Evolutionary conservation across 2,797 vertebrate genomes (phyloP), one percentile per base, ranked within the genome.

Genomic region (Pseudocheirus occidentalis): DNA sequence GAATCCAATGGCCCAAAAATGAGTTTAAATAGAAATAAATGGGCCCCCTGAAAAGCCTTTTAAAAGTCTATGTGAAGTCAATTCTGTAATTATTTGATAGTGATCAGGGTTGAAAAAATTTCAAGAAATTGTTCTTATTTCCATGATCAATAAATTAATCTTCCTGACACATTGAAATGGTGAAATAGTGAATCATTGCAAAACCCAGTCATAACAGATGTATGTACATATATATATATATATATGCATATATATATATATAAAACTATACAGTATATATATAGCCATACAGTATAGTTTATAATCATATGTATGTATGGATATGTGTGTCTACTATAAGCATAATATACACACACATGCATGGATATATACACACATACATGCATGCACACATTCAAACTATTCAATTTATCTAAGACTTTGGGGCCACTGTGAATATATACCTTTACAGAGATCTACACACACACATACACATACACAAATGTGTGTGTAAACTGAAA

Each of bases 71-170:
- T 55, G 52, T 94, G 54, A 98, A 97, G 66, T 96, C 92, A 97
- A 97, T 97, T 97, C 91, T 97, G 10, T 92, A 97, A 97, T 97
- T 97, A 97, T 97, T 53, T 96, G 52, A 97, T 95, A 12, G 34
- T 93, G 92, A 97, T 98, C 93, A 55, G 28, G 50, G 18, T 55
- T 55, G 96, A 97, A 96, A 94, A 90, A 97, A 91, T 91, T 34
- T 93, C 56, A 66, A 52, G 18, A 97, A 97, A 95, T 91, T 90
- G 58, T 66, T 97, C 96, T 55, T 94, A 28, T 93, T 96, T 92
- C 54, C 28, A 92, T 96, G 95, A 96, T 94, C 96, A 94, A 93
- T 93, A 95, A 31, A 53, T 5, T 90, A 93, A 91, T 96, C 92
- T 96, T 96, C 50, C 34, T 95, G 92, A 93, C 59, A 97, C 21